Percentiles rank a stretch among this genome's conserved stretches.
Evolutionary conservation across 92 coral and sea anemone genomes (phyloP).

Genomic region (Isaurus tuberculatus): DNA sequence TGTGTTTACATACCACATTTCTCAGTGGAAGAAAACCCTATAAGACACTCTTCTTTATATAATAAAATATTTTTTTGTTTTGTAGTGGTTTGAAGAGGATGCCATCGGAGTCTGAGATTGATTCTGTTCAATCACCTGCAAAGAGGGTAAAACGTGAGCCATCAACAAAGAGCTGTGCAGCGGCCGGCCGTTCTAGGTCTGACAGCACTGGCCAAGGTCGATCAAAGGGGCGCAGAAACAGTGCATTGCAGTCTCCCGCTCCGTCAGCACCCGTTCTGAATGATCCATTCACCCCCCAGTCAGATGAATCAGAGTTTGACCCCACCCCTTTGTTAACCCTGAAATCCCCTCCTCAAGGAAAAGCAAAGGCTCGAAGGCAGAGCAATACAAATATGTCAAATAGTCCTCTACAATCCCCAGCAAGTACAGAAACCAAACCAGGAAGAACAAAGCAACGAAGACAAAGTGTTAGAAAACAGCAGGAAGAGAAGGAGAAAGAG

Average conservation of each 20-base stretch:
- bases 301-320: constrained; percentile 83
- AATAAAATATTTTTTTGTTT: not conserved
- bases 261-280: constrained; percentile 65
- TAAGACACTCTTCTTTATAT: not conserved
- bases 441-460: constrained; percentile 80
- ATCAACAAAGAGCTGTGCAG: constrained; percentile 66
- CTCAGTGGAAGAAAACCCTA: too few species aligned
- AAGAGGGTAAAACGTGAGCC: constrained; percentile 83
- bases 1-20: too few species aligned
- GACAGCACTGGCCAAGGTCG: constrained; percentile 80
- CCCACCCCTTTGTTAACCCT: constrained; percentile 57
- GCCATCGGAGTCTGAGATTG: constrained; percentile 66
- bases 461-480: constrained; percentile 74
- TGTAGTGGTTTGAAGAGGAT: constrained; percentile 74
- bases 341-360: constrained; percentile 77
- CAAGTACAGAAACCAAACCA: constrained; percentile 70
- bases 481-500: constrained; percentile 71
- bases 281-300: constrained; percentile 80
- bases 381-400: constrained; percentile 83
- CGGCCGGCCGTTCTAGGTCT: constrained; percentile 74
- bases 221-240: constrained; percentile 82
- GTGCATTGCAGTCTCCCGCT: constrained; percentile 80
- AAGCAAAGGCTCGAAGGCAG: constrained; percentile 68
- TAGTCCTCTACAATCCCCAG: constrained; percentile 81
- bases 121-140: constrained; percentile 74